These are phyloP conservation scores for Asobara japonica DNA, from an alignment of 1,140 invertebrate genomes.

Conservation along the genomic window DNA sequence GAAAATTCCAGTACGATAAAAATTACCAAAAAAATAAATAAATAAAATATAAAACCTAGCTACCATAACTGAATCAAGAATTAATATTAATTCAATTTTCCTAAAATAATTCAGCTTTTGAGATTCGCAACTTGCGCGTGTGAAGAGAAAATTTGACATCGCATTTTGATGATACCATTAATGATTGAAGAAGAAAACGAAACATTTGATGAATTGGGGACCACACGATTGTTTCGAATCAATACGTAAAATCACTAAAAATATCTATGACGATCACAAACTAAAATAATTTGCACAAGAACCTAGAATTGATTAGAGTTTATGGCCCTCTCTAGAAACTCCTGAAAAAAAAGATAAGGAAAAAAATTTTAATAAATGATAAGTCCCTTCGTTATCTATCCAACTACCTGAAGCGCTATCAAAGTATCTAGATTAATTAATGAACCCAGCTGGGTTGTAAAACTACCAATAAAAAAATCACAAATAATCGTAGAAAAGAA, in stretches of 20 bases:
- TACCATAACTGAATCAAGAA: too few species aligned
- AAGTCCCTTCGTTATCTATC: not conserved
- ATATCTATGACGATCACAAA: not conserved
- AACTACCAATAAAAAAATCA: conserved; percentile 9
- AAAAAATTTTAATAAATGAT: too few species aligned
- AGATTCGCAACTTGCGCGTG: conserved; percentile 31
- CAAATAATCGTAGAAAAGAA: conserved; percentile 8
- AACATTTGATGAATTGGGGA: conserved; percentile 15
- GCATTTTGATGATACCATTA: not conserved
- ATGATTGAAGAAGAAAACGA: not conserved
- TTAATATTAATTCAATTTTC: too few species aligned
- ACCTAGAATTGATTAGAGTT: not conserved
- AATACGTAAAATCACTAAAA: not conserved
- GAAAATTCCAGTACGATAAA: too few species aligned
- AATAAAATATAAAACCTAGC: too few species aligned
- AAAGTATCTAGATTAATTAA: not conserved
- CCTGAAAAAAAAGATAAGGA: not conserved
- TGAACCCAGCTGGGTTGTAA: too few species aligned
- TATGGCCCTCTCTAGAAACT: not conserved
- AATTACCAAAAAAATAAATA: too few species aligned
- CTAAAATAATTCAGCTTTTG: not conserved
- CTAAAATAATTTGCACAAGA: not conserved
- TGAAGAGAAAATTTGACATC: not conserved
- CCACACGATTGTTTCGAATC: conserved; percentile 29
- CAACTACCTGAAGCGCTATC: not conserved